These are phyloP conservation scores for Forbesichthys agassizii DNA, from an alignment of 2,113 vertebrate genomes.

Conservation along the genomic window DNA sequence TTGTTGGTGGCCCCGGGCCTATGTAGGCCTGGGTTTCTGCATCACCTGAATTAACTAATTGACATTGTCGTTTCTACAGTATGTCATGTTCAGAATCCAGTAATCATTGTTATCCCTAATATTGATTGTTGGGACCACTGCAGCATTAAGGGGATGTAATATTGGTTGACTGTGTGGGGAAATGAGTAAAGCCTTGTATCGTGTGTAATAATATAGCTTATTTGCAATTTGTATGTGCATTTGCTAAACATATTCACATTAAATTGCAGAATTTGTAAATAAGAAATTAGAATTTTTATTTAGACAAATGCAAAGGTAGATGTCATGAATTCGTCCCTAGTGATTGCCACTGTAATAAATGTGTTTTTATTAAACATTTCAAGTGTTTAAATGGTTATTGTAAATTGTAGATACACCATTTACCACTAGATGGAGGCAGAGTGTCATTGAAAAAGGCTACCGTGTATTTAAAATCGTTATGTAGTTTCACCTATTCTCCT, in stretches of 20 bases:
- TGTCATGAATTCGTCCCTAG: constrained; percentile 62
- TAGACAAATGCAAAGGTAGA: constrained; percentile 56
- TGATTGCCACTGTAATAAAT: constrained; percentile 70
- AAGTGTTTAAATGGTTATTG: neutral
- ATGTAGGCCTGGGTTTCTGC: constrained; percentile 9
- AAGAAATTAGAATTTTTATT: constrained; percentile 70
- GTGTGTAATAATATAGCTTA: constrained; percentile 57
- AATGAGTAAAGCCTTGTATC: constrained; percentile 63
- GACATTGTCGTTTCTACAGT: constrained; percentile 11
- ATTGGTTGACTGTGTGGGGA: constrained; percentile 31
- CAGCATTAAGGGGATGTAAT: constrained; percentile 55
- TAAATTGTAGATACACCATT: neutral
- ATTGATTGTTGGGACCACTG: constrained; percentile 52
- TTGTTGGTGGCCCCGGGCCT: neutral
- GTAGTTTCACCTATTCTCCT: constrained; percentile 2
- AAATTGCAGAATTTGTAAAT: constrained; percentile 74
- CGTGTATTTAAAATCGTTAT: neutral
- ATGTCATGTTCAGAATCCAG: constrained; percentile 27
- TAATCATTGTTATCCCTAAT: constrained; percentile 35
- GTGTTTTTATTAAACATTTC: constrained; percentile 60
- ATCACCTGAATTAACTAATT: constrained; percentile 14
- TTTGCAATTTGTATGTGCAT: constrained; percentile 72
- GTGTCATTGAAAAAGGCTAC: constrained; percentile 3
- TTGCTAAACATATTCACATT: constrained; percentile 60
- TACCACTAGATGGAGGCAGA: constrained; percentile 66